Evolutionary conservation across 1,140 invertebrate species (phyloP), one percentile per base, ranked within the genome.

Genomic region (Drosophila subpulchrella): DNA sequence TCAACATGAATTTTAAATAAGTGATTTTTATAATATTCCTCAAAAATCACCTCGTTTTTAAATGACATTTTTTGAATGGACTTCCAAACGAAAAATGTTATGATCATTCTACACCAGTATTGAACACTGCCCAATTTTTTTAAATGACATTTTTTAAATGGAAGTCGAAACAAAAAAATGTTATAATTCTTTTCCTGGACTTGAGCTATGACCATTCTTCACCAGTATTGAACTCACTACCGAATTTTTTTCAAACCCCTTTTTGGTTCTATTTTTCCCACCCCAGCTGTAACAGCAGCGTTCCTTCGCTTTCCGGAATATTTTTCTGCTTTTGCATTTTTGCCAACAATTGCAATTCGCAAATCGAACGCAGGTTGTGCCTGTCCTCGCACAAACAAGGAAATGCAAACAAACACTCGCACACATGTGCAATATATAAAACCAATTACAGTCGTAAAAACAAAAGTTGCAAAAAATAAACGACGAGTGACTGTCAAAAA

Each of bases 311-410:
- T 47, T 75, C 39, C 53, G 24, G 55, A 65, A 74, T 73, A 63
- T 59, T 65, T 77, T 54, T 60, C 30, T 44, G 59, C 54, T 71
- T 58, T 42, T 67, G 61, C 55, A 60, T 78, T 82, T 81, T 60
- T 65, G 54, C 51, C 61, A 85, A 85, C 75, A 84, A 83, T 81
- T 76, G 60, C 75, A 74, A 74, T 56, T 79, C 53, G 62, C 60
- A 84, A 81, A 88, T 86, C 79, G 83, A 82, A 88, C 75, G 67
- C 79, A 78, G 68, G 72, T 83, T 84, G 81, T 44, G 75, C 78
- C 66, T 57, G 77, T 39, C 55, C 60, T 13, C 55, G 15, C 55
- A 63, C 39, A 63, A n/a, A 63, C 60, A 60, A 15, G 55, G 55
- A 58, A 44, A 32, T 20, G 44, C 59, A 73, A 61, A 77, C 66